Base-by-base conservation (phyloP, 2,797 vertebrate species). In the Pangasius macronema region DNA sequence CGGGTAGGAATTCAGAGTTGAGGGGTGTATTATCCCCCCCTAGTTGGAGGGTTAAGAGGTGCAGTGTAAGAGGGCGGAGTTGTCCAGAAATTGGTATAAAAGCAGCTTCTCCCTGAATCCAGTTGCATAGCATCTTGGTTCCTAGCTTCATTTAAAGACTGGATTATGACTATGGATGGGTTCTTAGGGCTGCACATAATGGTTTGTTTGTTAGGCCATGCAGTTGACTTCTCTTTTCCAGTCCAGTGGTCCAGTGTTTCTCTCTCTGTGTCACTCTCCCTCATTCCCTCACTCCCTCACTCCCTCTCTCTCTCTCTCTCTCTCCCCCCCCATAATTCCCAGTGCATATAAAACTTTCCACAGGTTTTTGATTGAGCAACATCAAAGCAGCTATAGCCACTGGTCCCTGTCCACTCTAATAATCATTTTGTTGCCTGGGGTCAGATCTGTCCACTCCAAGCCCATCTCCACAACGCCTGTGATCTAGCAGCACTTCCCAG, bases 361-460 rank as follows among this genome's bases (percentile, higher is more conserved):
- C n/a, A 81, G 11, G 39, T 65, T 61, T 88, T 73, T 80, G 46
- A 87, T 73, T 83, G 30, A 87, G 82, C 55, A 57, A 85, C 89
- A 87, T 87, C 87, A 90, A 83, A 88, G 70, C 84, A 57, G 42
- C 59, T 83, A 46, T 63, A 86, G 83, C 65, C 82, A 86, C 84
- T 72, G 75, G 49, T 79, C 80, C 82, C 83, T 82, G 86, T 84
- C 89, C 82, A 70, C 81, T 81, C 87, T 63, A 83, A 84, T 88
- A 73, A 86, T 83, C 84, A 86, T 83, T 84, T 81, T 77, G 84
- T 68, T 59, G 73, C 55, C 67, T 14, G 79, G 77, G 84, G 84
- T 87, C 89, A 87, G 80, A 82, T 39, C 67, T 59, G 72, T 86
- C 73, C 80, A 63, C 79, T 49, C 83, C 63, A 72, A 76, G 57